Base-by-base conservation (phyloP, 2,888 invertebrate genomes). In the Stenichneumon culpator region DNA sequence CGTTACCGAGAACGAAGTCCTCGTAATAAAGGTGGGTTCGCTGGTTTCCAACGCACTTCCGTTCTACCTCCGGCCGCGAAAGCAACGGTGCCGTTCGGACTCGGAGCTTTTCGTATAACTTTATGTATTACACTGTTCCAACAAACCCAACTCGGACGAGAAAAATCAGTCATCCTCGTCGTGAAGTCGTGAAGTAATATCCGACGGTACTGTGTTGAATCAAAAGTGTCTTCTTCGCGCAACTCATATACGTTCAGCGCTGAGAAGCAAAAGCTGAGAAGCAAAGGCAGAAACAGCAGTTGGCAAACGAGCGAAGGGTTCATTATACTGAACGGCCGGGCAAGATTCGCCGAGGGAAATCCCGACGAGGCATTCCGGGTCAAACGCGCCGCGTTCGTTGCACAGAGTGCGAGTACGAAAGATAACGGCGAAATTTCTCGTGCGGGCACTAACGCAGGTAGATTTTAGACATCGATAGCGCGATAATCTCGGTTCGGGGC, bases 391-490 rank as follows among this genome's bases (percentile, higher is more conserved):
- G 54, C 73, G 57, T 77, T 73, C 73, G 69, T 47, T 57, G 47
- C 63, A 39, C 60, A 44, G 6, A 36, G 19, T 7, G 60, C 39
- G 79, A 19, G 70, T 16, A 70, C 11, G 32, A 72, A 65, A 84
- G 81, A 77, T 86, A 70, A 78, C 81, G 52, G 69, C 44, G 68
- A 79, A 83, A 86, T 86, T 78, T 75, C 75, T 79, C 47, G 68
- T 68, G 68, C 67, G 63, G 22, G 60, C 36, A 63, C 67, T 75
- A 73, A 73, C 32, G 79, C 63, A 79, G 73, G 84, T 70, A 82
- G 80, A 87, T 86, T 65, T 25, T 50, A 52, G 75, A 81, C 52
- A 60, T 77, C 84, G 82, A 82, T 87, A 83, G 65, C 72, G 22
- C 69, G 68, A 22, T 44, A 36, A 39, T 32, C 52, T 60, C 47